Conservation (phyloP, 1,140 invertebrate genomes). For the Macrosteles quadrilineatus region DNA sequence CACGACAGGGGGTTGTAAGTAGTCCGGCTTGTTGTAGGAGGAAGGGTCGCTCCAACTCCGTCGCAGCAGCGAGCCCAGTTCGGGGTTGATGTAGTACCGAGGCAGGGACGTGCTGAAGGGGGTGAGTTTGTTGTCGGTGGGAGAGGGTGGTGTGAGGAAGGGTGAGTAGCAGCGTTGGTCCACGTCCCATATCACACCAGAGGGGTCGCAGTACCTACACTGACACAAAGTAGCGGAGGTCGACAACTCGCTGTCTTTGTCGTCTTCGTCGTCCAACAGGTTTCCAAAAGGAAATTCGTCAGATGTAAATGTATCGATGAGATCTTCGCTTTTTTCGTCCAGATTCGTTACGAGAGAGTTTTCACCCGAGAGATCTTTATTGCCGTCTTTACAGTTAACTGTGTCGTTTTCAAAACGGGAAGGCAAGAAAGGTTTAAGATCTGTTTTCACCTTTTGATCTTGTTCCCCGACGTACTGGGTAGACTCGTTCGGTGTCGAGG, state of each 20-base stretch:
- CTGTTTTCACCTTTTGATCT: slow-evolving; percentile 38
- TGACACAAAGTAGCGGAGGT: slow-evolving; percentile 61
- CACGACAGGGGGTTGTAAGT: neutral
- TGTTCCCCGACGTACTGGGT: slow-evolving; percentile 34
- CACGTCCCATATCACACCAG: slow-evolving; percentile 74
- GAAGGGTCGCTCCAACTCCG: slow-evolving; percentile 65
- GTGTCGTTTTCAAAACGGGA: slow-evolving; percentile 43
- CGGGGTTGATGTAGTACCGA: slow-evolving; percentile 38
- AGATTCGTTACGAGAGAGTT: neutral
- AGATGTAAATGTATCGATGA: slow-evolving; percentile 39
- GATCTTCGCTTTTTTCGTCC: slow-evolving; percentile 32
- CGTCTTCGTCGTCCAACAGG: slow-evolving; percentile 46
- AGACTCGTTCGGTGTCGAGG: slow-evolving; percentile 43
- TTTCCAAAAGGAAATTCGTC: slow-evolving; percentile 35
- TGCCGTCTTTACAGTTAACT: slow-evolving; percentile 42
- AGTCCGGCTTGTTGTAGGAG: slow-evolving; percentile 30
- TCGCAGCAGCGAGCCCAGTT: slow-evolving; percentile 49
- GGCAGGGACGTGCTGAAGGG: slow-evolving; percentile 6
- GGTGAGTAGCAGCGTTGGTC: slow-evolving; percentile 57
- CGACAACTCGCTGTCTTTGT: slow-evolving; percentile 47
- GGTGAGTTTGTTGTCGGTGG: slow-evolving; percentile 21
- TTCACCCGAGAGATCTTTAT: slow-evolving; percentile 31
- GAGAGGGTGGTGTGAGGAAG: slow-evolving; percentile 50
- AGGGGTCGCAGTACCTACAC: slow-evolving; percentile 76
- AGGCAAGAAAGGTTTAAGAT: slow-evolving; percentile 49